Base-by-base conservation (phyloP, 2,888 invertebrate species). In the Eugnorisma glareosa region DNA sequence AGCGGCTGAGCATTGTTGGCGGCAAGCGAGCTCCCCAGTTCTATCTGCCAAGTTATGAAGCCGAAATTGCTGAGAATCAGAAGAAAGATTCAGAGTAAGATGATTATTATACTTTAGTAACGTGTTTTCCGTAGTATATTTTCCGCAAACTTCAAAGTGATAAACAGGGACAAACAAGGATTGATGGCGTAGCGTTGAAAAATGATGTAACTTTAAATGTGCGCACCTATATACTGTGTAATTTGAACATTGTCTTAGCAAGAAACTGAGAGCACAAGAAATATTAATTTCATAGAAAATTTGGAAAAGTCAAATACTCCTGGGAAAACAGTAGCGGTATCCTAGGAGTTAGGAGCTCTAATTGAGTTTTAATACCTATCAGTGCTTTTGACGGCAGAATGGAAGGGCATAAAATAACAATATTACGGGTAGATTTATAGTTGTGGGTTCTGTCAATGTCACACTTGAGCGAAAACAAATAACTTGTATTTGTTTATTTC, bases 11-110 rank as follows among this genome's bases (percentile, higher is more conserved):
- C 84, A 99, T 99, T 92, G 99, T 99, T 37, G 99, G 99, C n/a
- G 99, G 99, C 77, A 99, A 99, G 93, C 97, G 99, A 54, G 99
- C 99, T 0, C 99, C 99, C 0, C 99, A 99, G 95, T 99, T 99
- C 97, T 99, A 99, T 94, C 98, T 99, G 97, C 98, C 98, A 11
- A 98, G 98, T 89, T 99, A 99, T 94, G 98, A 98, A 92, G 99
- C 99, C 0, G 99, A 99, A 93, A 99, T 99, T 86, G 99, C 99
- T 2, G 99, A 99, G 95, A 99, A 99, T 94, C 99, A 99, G 96
- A 99, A 98, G 94, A 99, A 99, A 94, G 99, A 99, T 94, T 99
- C 99, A 68, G 99, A 99, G 99, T 99, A 97, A 98, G 98, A 54
- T 37, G 2, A 31, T 48, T 28, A n/a, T 54, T 48, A 24, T 24